Conservation (phyloP, 2,113 vertebrate genomes). For the Salvator merianae region DNA sequence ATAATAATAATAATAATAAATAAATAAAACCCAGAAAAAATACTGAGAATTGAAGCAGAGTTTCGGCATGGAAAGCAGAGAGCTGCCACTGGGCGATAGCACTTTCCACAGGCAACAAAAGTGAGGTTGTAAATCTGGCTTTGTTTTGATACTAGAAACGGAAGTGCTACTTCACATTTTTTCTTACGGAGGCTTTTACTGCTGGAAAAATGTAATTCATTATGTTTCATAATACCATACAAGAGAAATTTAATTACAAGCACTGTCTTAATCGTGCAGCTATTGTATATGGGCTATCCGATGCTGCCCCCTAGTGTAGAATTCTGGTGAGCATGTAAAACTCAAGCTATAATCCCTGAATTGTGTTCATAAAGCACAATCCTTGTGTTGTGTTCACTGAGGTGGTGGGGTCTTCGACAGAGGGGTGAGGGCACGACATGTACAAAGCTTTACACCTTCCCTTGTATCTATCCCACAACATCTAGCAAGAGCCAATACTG, state of each 20-base stretch:
- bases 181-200: neutral
- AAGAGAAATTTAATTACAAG: conserved; percentile 7
- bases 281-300: neutral
- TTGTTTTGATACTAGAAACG: neutral
- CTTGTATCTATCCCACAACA: neutral
- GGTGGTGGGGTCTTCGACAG: neutral
- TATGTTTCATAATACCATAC: conserved; percentile 19
- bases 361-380: neutral
- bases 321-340: neutral
- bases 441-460: neutral
- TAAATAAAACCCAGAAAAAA: too few relatives aligned
- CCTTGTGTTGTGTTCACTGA: too few relatives aligned
- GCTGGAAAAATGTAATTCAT: conserved; percentile 11
- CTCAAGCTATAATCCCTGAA: neutral
- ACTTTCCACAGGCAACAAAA: neutral
- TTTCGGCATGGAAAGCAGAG: too few relatives aligned
- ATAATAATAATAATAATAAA: too few relatives aligned
- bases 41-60: too few relatives aligned
- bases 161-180: neutral
- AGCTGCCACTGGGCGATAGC: too few relatives aligned
- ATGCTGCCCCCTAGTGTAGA: conserved; percentile 64
- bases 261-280: neutral
- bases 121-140: neutral
- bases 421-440: neutral
- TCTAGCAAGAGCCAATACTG: too few relatives aligned